Evolutionary conservation across 2,113 vertebrate species (phyloP).

Genomic region (Piaya cayana): DNA sequence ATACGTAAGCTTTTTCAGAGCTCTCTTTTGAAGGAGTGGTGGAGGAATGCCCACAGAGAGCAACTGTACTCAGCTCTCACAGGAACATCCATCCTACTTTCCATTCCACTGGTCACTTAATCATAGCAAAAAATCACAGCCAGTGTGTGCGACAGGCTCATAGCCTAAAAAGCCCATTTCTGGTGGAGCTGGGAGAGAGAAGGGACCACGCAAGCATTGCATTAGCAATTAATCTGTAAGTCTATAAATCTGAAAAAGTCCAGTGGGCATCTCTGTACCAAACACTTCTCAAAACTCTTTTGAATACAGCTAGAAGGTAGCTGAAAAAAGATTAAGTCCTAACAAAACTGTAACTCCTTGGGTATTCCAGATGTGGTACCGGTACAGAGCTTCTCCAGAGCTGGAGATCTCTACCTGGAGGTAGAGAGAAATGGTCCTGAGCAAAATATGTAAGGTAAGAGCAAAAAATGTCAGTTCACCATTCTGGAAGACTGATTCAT

Average conservation of each 20-base stretch:
- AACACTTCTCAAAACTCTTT: neutral
- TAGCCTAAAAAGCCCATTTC: neutral
- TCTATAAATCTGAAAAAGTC: neutral
- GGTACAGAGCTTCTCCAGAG: neutral
- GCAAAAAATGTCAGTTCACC: neutral
- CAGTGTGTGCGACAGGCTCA: neutral
- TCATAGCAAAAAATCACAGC: neutral
- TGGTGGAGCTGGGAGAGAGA: neutral
- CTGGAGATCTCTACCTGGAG: neutral
- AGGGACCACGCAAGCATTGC: neutral
- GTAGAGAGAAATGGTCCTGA: neutral
- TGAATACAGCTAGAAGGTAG: neutral
- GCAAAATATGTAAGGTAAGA: neutral
- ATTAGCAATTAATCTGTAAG: neutral
- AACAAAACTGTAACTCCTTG: neutral
- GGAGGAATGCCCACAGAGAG: neutral
- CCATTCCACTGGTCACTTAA: neutral
- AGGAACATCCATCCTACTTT: neutral
- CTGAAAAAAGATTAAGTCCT: neutral
- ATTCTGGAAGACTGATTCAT: neutral
- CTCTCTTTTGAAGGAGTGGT: neutral
- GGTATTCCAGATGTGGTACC: neutral
- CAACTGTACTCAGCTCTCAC: neutral
- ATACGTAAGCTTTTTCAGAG: accelerated
- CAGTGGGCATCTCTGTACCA: accelerated